Conservation (phyloP, 2,888 invertebrate genomes). For the Hipparchia semele region DNA sequence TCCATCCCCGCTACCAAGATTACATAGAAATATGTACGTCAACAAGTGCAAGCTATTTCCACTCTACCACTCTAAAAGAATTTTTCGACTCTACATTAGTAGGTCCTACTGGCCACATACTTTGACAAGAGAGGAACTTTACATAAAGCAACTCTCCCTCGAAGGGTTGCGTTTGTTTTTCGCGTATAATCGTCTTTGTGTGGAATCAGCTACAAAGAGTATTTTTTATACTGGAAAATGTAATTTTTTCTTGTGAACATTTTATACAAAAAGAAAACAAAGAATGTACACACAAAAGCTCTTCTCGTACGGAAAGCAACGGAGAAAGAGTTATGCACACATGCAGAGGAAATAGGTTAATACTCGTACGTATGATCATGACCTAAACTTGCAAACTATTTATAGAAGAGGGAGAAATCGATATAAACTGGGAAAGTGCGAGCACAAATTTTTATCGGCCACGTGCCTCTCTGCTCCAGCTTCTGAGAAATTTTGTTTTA, state of each 20-base stretch:
- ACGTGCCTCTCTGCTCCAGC: constrained; percentile 5
- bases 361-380: constrained; percentile 16
- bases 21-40: too few species aligned
- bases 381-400: constrained; percentile 23
- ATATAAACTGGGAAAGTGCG: constrained; percentile 12
- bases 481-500: not conserved
- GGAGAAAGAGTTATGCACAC: constrained; percentile 17
- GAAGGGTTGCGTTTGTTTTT: not conserved
- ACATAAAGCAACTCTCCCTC: not conserved
- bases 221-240: constrained; percentile 29
- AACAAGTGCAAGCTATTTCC: not conserved
- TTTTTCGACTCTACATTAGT: too few species aligned
- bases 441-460: constrained; percentile 7
- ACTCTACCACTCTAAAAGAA: too few species aligned
- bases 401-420: constrained; percentile 9
- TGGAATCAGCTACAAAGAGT: constrained; percentile 22
- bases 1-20: not conserved
- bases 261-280: constrained; percentile 38
- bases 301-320: constrained; percentile 22
- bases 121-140: not conserved
- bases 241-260: constrained; percentile 29
- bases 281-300: constrained; percentile 35
- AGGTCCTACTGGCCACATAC: not conserved
- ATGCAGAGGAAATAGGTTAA: constrained; percentile 16
- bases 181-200: constrained; percentile 27